Evolutionary conservation across 1,140 invertebrate species (phyloP), one percentile per base, ranked within the genome.

Genomic region (Maniola jurtina): DNA sequence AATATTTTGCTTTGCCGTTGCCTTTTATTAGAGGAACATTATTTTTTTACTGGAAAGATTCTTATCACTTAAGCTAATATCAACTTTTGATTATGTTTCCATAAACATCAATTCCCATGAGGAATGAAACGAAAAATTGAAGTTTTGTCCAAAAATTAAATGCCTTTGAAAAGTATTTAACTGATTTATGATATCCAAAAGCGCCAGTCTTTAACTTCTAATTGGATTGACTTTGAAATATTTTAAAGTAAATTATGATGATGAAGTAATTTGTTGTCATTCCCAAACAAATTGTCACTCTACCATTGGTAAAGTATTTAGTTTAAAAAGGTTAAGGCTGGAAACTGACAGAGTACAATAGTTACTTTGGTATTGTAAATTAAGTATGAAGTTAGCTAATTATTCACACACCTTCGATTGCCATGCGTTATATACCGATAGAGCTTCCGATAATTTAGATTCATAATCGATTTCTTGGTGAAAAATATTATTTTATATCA

Each of bases 51-150:
- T 88, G 86, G 79, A 88, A 86, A 75, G 81, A 87, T 67, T 66
- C 75, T 70, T 71, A 81, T 82, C 80, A 80, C 67, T 75, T 90
- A 85, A 87, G 81, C 77, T 90, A 88, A 88, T 80, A 77, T 88
- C 83, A 78, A 82, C 79, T 84, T 79, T 81, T 80, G 66, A 79
- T 80, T 80, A 82, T 79, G 76, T 81, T 83, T 77, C 76, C 81
- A 85, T 79, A 75, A 80, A 88, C 85, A 90, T 88, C 67, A 84
- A 83, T 90, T 90, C 85, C 85, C 77, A 82, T 84, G 84, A 90
- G 88, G 88, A 90, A 90, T 88, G 88, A 90, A 90, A 90, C 88
- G 88, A 90, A 90, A 90, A 89, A 73, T 81, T 79, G 64, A 79
- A 77, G 68, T 73, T 77, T 73, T 72, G 67, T 77, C 70, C 66